Evolutionary conservation across 2,888 invertebrate genomes (phyloP).

Genomic region (Gnatocerus cornutus): DNA sequence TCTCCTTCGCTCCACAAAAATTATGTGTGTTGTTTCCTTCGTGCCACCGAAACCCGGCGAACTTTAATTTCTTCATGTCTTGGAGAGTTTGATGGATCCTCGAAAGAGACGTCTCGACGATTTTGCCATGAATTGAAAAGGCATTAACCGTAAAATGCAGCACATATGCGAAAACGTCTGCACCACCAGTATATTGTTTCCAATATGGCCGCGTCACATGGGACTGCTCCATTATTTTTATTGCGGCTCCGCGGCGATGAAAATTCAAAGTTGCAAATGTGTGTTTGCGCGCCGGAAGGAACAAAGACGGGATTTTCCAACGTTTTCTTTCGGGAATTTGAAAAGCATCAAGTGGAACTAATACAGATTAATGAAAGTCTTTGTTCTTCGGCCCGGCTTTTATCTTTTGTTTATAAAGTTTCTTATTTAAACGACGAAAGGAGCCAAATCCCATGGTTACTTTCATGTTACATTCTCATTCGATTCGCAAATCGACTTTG

Average conservation of each 20-base stretch:
- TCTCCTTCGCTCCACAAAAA: conserved; percentile 3
- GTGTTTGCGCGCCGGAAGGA: conserved; percentile 18
- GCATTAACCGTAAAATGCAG: conserved; percentile 39
- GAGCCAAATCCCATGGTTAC: conserved; percentile 33
- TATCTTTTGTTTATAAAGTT: conserved; percentile 59
- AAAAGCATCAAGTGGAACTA: conserved; percentile 60
- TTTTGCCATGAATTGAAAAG: conserved; percentile 25
- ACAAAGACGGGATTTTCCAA: conserved; percentile 40
- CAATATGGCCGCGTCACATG: conserved; percentile 47
- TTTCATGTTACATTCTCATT: conserved; percentile 35
- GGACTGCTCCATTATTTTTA: conserved; percentile 45
- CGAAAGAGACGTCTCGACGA: not conserved
- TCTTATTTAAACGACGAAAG: conserved; percentile 45
- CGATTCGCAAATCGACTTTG: conserved; percentile 32
- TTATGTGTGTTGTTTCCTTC: too few relatives aligned
- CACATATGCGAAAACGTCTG: conserved; percentile 43
- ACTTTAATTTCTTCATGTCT: too few relatives aligned
- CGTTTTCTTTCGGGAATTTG: conserved; percentile 49
- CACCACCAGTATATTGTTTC: conserved; percentile 45
- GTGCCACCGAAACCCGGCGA: too few relatives aligned
- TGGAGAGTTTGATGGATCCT: conserved; percentile 11
- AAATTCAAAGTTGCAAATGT: conserved; percentile 35
- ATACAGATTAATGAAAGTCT: conserved; percentile 61
- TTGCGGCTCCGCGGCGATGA: conserved; percentile 35
- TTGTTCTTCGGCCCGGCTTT: conserved; percentile 57